Conservation (phyloP, 2,888 invertebrate genomes). For the Tineola bisselliella region DNA sequence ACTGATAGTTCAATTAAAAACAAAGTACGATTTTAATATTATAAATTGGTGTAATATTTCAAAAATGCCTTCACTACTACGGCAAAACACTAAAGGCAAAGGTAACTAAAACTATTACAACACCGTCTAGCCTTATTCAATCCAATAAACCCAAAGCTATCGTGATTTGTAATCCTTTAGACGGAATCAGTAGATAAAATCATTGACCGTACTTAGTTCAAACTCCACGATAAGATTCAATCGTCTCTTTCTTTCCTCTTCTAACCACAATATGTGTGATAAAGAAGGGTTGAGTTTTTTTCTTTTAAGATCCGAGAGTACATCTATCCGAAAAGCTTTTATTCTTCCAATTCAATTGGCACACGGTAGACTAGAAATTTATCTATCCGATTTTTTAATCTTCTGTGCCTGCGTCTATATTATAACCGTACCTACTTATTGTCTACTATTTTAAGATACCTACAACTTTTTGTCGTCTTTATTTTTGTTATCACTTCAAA, state of each 20-base stretch:
- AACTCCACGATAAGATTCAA: not conserved
- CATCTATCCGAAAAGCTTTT: not conserved
- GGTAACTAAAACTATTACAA: no score
- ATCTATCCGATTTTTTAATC: not conserved
- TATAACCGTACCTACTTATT: no score
- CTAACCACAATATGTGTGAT: not conserved
- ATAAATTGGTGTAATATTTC: no score
- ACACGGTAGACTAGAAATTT: not conserved
- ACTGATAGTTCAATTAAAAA: no score
- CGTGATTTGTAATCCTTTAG: not conserved
- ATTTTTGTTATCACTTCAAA: no score
- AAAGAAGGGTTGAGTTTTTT: not conserved
- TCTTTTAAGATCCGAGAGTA: not conserved
- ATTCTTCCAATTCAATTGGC: not conserved
- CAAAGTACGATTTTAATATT: no score
- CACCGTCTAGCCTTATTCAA: not conserved
- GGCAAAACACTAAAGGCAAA: no score
- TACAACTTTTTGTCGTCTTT: no score
- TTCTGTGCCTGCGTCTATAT: no score
- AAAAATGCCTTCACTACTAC: no score
- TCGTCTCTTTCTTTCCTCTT: not conserved
- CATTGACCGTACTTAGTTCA: not conserved
- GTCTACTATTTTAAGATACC: no score
- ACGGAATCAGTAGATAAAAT: not conserved
- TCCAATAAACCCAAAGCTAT: not conserved